A percentile compares a stretch with the other conserved stretches of the same genome.
Evolutionary conservation across 1,140 invertebrate genomes (phyloP).

Genomic region (Arion vulgaris): DNA sequence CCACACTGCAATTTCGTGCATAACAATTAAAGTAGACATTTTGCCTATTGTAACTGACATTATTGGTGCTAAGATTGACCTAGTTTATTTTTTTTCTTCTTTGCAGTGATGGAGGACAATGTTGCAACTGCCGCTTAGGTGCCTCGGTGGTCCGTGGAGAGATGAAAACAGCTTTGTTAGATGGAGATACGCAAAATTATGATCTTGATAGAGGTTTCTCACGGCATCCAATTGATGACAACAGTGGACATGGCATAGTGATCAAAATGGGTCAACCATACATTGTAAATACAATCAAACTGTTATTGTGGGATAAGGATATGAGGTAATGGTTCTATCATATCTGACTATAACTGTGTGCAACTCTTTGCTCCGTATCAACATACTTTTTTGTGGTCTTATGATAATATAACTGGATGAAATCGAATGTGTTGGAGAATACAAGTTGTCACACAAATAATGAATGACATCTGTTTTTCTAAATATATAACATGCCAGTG

Average conservation of each 20-base stretch:
- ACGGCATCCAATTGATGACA: constrained; percentile 90
- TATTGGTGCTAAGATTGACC: too few species aligned
- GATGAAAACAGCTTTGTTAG: constrained; percentile 86
- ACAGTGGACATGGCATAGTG: constrained; percentile 80
- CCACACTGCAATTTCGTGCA: too few species aligned
- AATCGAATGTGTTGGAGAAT: too few species aligned
- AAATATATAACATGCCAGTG: too few species aligned
- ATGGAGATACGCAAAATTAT: constrained; percentile 89
- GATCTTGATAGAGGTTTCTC: constrained; percentile 95
- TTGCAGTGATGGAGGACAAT: constrained; percentile 89
- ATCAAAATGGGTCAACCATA: constrained; percentile 89
- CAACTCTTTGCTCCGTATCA: too few species aligned
- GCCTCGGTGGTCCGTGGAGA: constrained; percentile 80
- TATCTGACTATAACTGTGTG: too few species aligned
- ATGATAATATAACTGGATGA: too few species aligned
- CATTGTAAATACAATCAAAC: constrained; percentile 93
- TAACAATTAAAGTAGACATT: too few species aligned
- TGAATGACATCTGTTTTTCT: too few species aligned
- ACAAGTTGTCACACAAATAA: too few species aligned
- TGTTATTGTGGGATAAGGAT: constrained; percentile 96
- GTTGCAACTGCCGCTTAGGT: constrained; percentile 85
- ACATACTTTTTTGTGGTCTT: too few species aligned
- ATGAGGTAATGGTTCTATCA: constrained; percentile 77
- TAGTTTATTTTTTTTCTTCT: background rate
- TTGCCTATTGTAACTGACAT: too few species aligned